These are phyloP conservation scores for Forbesichthys agassizii DNA, from an alignment of 2,113 vertebrate species.

Conservation along the genomic window DNA sequence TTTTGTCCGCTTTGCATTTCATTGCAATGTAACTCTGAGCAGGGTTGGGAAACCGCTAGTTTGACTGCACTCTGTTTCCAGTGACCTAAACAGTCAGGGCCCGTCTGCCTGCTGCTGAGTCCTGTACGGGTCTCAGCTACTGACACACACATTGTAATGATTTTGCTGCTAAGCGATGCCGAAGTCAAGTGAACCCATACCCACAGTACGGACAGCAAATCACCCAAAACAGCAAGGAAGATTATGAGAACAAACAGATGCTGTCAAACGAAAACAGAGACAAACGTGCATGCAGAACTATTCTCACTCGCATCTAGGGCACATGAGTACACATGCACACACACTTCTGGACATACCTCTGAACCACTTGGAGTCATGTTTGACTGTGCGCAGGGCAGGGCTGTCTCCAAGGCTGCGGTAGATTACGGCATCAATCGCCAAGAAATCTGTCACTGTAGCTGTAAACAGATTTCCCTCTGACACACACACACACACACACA, in stretches of 20 bases:
- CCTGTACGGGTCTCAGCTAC: conserved; percentile 35
- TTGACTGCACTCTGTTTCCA: conserved; percentile 20
- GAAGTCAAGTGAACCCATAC: conserved; percentile 29
- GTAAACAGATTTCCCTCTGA: conserved; percentile 95
- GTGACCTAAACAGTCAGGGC: conserved; percentile 20
- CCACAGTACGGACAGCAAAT: conserved; percentile 9
- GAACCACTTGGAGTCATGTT: conserved; percentile 98
- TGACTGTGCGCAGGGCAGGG: conserved; percentile 90
- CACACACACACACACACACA: conserved; percentile 16
- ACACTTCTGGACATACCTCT: conserved; percentile 78
- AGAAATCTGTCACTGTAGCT: conserved; percentile 94
- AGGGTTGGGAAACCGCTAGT: conserved; percentile 3
- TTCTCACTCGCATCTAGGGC: not conserved
- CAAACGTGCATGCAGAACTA: not conserved
- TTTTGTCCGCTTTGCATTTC: not conserved
- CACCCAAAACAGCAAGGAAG: not conserved
- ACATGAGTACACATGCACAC: not conserved
- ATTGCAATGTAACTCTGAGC: not conserved
- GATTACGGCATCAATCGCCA: conserved; percentile 95
- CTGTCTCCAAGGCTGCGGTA: conserved; percentile 93
- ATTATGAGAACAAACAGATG: not conserved
- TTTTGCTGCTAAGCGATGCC: conserved; percentile 36
- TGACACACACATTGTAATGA: conserved; percentile 38
- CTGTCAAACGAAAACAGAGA: conserved; percentile 7
- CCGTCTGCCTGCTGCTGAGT: conserved; percentile 11